These are phyloP conservation scores for Ennomos erosarius DNA, from an alignment of 2,888 invertebrate genomes.

Conservation along the genomic window DNA sequence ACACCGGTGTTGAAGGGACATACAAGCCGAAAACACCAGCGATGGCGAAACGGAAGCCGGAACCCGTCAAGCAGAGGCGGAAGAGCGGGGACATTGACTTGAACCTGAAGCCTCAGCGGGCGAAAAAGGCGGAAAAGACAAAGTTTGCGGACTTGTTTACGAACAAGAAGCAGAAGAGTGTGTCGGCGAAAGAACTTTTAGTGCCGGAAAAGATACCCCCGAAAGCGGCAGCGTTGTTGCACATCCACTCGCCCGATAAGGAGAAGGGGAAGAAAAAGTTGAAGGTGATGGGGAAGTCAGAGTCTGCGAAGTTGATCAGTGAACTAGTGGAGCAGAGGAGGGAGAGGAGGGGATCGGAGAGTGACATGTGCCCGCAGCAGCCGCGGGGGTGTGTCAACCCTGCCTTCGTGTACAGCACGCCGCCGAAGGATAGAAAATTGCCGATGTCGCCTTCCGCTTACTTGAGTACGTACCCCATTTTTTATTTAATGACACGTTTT, in stretches of 20 bases:
- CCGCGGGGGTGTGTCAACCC: slow-evolving; percentile 74
- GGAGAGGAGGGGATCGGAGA: slow-evolving; percentile 75
- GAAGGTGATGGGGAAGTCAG: slow-evolving; percentile 72
- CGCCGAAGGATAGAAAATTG: slow-evolving; percentile 78
- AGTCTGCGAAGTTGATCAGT: slow-evolving; percentile 70
- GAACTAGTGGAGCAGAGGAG: slow-evolving; percentile 63
- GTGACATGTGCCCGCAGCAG: slow-evolving; percentile 69
- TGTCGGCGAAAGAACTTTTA: slow-evolving; percentile 72
- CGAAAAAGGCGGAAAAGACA: slow-evolving; percentile 71
- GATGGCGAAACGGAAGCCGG: slow-evolving; percentile 75
- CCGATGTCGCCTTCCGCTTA: slow-evolving; percentile 76
- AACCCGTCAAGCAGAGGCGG: slow-evolving; percentile 63
- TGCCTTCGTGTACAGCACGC: slow-evolving; percentile 81
- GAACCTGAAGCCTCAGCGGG: slow-evolving; percentile 69
- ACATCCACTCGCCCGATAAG: slow-evolving; percentile 80
- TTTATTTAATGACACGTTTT: too few species aligned
- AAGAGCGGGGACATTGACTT: slow-evolving; percentile 78
- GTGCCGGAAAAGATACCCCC: slow-evolving; percentile 84
- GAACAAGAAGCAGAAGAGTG: slow-evolving; percentile 78
- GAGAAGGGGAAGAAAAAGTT: slow-evolving; percentile 70
- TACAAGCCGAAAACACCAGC: slow-evolving; percentile 77
- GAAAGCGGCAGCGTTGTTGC: slow-evolving; percentile 86
- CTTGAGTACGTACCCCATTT: slow-evolving; percentile 70
- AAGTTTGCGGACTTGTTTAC: slow-evolving; percentile 79
- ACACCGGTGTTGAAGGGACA: slow-evolving; percentile 77